Evolutionary conservation across 2,888 invertebrate genomes (phyloP), one percentile per base, ranked within the genome.

Genomic region (Mycalesis mineus): DNA sequence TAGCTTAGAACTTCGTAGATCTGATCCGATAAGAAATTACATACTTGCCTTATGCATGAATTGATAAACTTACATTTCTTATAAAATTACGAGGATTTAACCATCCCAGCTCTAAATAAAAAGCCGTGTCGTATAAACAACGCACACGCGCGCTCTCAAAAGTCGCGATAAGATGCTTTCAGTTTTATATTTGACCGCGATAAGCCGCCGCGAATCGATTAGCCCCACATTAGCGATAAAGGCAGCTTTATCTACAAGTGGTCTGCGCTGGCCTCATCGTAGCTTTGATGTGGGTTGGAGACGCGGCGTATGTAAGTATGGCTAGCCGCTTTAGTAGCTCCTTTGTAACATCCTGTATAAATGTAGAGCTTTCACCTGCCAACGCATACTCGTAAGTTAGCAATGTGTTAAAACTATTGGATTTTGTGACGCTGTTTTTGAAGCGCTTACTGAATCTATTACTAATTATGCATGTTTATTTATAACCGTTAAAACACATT

Each of bases 181-280:
- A 77, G 74, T 79, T 81, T 80, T 80, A 83, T 82, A 81, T 71
- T 72, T 68, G 67, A 71, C 72, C 65, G 67, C 62, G 68, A 73
- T 69, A 80, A 51, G 51, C 47, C 47, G 31, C 45, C 44, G 77
- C 76, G 70, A 75, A 82, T 80, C 82, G 82, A 83, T 83, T 83
- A 82, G 65, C 62, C 65, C 63, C 66, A 67, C 71, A 70, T 70
- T 69, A 70, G 62, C 65, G 69, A 67, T 70, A 70, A 55, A 62
- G 62, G 33, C 75, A 67, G 70, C 73, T 75, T 65, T 69, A 67
- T 70, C 73, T 75, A 66, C 68, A 69, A 65, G 65, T 63, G 48
- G 40, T 44, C 61, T 61, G 64, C 65, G 64, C 65, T 62, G 65
- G 61, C 63, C 61, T 61, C 65, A 64, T 64, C 64, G 57, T 59